Evolutionary conservation across 2,113 vertebrate genomes (phyloP).

Genomic region (Cyprinus carpio): DNA sequence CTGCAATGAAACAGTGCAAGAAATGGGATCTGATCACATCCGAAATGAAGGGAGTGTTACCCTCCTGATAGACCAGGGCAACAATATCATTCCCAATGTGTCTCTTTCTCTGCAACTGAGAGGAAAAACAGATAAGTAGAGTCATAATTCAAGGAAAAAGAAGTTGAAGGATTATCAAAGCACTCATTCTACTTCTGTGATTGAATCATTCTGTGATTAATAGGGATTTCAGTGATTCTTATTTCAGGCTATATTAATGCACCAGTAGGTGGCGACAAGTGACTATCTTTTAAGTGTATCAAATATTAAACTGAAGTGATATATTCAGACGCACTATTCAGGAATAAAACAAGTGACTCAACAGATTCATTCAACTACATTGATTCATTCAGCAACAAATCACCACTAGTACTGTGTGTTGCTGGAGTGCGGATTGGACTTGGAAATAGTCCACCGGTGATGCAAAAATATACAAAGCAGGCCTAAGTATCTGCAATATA

Average conservation of each 20-base stretch:
- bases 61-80: constrained; percentile 87
- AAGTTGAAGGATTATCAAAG: not conserved
- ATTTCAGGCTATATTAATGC: not conserved
- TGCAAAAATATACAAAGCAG: not conserved
- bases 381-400: not conserved
- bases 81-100: constrained; percentile 95
- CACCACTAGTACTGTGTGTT: not conserved
- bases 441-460: not conserved
- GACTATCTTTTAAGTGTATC: not conserved
- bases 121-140: not conserved
- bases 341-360: not conserved
- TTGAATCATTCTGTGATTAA: not conserved
- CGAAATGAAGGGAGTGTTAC: constrained; percentile 82
- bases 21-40: constrained; percentile 90
- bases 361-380: not conserved
- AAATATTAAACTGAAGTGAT: not conserved
- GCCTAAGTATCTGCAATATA: not conserved
- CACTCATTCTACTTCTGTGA: not conserved
- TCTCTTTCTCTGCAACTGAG: constrained; percentile 87
- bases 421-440: no score
- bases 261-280: not conserved
- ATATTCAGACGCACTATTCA: not conserved
- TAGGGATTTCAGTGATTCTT: not conserved
- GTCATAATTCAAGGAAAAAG: not conserved
- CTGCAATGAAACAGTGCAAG: constrained; percentile 86